Evolutionary conservation across 2,888 invertebrate genomes (phyloP), one percentile per base, ranked within the genome.

Genomic region (Dasypolia templi): DNA sequence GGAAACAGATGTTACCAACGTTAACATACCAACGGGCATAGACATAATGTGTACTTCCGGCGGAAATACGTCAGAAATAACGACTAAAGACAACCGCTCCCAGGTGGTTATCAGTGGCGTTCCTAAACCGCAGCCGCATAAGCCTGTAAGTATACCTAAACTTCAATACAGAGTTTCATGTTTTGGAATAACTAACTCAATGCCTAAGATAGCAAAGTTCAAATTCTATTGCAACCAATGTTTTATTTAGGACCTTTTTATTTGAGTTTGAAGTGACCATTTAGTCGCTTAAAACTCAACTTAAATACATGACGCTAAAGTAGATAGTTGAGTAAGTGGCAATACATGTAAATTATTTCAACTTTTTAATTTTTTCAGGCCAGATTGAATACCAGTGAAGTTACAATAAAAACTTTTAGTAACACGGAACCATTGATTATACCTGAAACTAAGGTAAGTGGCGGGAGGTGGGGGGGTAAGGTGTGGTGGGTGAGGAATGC

Each of bases 61-160:
- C 6, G 88, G 83, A 0, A 82, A 59, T 44, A 89, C 85, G 0
- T 89, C 89, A 0, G 88, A 89, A 5, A 89, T 92, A 0, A 73
- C 81, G 1, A 86, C 81, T 11, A 90, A 87, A 55, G 83, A 87
- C 61, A 89, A 87, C 17, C 51, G 11, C 11, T 51, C n/a, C 0
- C 91, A 91, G 70, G 82, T 88, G 0, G 86, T 91, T 2, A 91
- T 92, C 7, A 91, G 86, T 44, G 89, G 90, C 0, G 83, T 92
- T 44, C 89, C 91, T 0, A 92, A 89, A 59, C 89, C 90, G 0
- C 81, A 87, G 0, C 87, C 86, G 0, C 80, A 75, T 1, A 92
- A 89, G 70, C 77, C 78, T 51, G 91, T 92, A 35, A 89, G 89
- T 87, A 68, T n/a, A 35, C 17, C 0, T 11, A 64, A 64, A 6